A percentile compares a stretch with the other conserved stretches of the same genome.
Evolutionary conservation across 1,140 invertebrate genomes (phyloP).

Genomic region (Popillia japonica): DNA sequence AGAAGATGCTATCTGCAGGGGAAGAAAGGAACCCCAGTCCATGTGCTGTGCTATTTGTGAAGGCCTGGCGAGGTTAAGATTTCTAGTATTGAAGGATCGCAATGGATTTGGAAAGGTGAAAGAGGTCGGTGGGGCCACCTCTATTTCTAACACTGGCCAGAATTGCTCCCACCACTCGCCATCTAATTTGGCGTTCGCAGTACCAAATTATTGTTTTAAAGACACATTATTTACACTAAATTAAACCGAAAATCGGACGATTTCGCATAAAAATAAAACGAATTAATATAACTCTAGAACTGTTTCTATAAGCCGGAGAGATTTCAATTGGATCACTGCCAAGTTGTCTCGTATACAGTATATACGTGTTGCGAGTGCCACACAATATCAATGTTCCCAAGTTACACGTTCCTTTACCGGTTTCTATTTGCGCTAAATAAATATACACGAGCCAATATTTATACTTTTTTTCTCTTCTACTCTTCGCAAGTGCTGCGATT

Average conservation of each 20-base stretch:
- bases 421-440: neutral
- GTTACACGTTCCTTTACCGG: neutral
- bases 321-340: neutral
- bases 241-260: neutral
- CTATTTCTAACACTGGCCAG: too few species aligned
- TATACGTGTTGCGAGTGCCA: neutral
- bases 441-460: neutral
- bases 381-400: neutral
- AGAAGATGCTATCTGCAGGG: too few species aligned
- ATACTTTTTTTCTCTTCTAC: neutral
- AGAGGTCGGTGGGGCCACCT: too few species aligned
- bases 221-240: neutral
- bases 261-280: slow-evolving; percentile 1
- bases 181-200: too few species aligned
- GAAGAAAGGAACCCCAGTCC: too few species aligned
- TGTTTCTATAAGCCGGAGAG: neutral
- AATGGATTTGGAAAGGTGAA: too few species aligned
- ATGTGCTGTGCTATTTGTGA: too few species aligned
- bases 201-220: too few species aligned
- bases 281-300: neutral
- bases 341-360: neutral
- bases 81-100: too few species aligned
- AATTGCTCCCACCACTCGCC: too few species aligned
- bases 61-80: too few species aligned
- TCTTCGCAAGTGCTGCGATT: neutral